Base-by-base conservation (phyloP, 2,113 vertebrate species). In the Marmota monax region DNA sequence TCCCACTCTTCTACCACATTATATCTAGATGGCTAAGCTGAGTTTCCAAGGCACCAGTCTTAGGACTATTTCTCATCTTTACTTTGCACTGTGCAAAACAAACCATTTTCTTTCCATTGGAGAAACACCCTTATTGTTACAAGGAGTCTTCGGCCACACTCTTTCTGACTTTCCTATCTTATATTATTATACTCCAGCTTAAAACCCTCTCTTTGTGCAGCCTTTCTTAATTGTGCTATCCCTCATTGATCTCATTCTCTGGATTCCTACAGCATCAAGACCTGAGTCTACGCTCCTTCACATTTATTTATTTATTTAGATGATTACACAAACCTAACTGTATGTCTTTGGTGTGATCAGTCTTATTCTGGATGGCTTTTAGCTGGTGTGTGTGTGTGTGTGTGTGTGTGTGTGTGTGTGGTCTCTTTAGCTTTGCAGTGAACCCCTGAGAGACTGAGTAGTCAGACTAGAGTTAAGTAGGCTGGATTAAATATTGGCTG, bases 101-200 rank as follows among this genome's bases (percentile, higher is more conserved):
- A 92, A 23, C 22, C 23, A 22, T 51, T 16, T 39, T 32, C 51
- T 83, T 92, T 63, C 23, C 69, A 6, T 70, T 88, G 91, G 58
- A 70, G 84, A 89, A 92, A 61, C 18, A 69, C 20, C 34, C 18
- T 80, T 73, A 69, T 34, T 92, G 25, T 83, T 84, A 34, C 25
- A 17, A 9, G 42, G 17, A 16, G n/a, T 4, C 23, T 67, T 85
- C 25, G 37, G 34, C 80, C 65, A 63, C 34, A 7, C 6, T 4
- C 0, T 77, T 42, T 72, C n/a, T 63, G 56, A 4, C 22, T 82
- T 85, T 72, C n/a, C 32, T 82, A 34, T 63, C 74, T 82, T 86
- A 48, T n/a, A 70, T n/a, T 14, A 3, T 6, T 25, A 1, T 16
- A 3, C 6, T 2, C 1, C 18, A 51, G 14, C 42, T 70, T 42